Evolutionary conservation across 2,888 invertebrate genomes (phyloP).

Genomic region (Resseliella maxima): DNA sequence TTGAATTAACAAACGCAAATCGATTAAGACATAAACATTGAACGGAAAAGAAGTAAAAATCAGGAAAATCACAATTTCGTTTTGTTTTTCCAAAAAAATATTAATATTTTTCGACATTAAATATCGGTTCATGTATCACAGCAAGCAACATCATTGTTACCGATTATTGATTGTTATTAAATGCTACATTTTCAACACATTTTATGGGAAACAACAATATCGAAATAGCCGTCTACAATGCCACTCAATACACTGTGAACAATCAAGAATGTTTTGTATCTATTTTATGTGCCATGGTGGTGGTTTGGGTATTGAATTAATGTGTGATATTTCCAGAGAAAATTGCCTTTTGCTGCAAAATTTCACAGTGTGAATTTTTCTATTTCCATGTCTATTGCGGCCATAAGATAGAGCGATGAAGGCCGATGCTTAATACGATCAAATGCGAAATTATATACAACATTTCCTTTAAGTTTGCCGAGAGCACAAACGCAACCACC

Average conservation of each 20-base stretch:
- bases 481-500: background rate
- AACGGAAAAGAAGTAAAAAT: background rate
- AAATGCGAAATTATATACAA: constrained; percentile 45
- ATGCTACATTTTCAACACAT: constrained; percentile 44
- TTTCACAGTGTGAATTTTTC: background rate
- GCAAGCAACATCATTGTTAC: constrained; percentile 40
- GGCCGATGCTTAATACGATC: constrained; percentile 48
- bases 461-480: constrained; percentile 22
- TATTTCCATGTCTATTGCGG: background rate
- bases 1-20: background rate
- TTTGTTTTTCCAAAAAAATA: background rate
- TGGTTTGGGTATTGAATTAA: constrained; percentile 48
- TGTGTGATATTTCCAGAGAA: background rate
- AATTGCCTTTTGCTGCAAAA: background rate
- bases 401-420: background rate
- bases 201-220: background rate
- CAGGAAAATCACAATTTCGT: constrained; percentile 22
- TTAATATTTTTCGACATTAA: background rate
- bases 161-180: constrained; percentile 50
- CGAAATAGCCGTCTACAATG: background rate
- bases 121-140: background rate
- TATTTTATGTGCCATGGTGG: constrained; percentile 49
- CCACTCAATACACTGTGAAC: background rate
- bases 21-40: background rate
- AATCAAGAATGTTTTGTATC: constrained; percentile 32